These are phyloP conservation scores for Alethe diademata DNA, from an alignment of 2,113 vertebrate species.

Conservation along the genomic window DNA sequence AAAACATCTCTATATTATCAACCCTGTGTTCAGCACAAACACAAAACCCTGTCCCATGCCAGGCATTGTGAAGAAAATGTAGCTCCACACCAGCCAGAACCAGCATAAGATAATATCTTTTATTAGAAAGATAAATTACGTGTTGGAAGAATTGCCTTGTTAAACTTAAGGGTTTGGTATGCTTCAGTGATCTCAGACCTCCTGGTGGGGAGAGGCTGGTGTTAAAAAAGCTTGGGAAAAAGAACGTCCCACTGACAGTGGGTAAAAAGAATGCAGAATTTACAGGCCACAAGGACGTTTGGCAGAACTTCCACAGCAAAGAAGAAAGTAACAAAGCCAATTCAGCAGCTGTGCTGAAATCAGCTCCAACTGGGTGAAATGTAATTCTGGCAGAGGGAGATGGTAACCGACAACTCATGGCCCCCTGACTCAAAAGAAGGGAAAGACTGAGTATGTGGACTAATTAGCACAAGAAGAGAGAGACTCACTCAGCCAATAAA, in stretches of 20 bases:
- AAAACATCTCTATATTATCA: rapidly evolving
- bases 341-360: background rate
- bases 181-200: background rate
- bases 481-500: background rate
- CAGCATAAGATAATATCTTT: background rate
- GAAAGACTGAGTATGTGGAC: background rate
- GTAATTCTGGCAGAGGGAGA: background rate
- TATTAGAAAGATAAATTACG: background rate
- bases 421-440: background rate
- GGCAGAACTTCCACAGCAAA: background rate
- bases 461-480: background rate
- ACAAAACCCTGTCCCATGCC: background rate
- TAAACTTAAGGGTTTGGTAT: background rate
- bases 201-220: too few relatives aligned
- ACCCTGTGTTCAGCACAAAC: background rate
- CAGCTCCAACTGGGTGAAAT: background rate
- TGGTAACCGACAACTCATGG: background rate
- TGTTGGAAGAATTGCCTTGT: background rate
- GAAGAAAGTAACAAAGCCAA: background rate
- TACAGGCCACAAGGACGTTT: background rate
- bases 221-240: background rate
- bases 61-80: background rate
- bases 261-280: background rate
- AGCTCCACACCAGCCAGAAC: background rate
- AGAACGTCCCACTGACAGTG: background rate